Evolutionary conservation across 1,140 invertebrate species (phyloP).

Genomic region (Alviniconcha marisindica): DNA sequence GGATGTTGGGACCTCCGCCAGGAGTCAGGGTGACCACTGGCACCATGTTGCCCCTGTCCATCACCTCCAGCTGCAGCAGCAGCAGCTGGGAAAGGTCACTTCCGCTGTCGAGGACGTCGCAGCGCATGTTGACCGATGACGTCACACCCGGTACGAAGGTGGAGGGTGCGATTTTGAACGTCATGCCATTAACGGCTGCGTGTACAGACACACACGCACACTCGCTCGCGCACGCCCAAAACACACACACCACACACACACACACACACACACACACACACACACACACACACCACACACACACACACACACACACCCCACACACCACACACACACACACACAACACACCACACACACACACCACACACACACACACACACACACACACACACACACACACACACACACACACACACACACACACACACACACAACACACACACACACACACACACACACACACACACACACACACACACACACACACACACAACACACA

Average conservation of each 20-base stretch:
- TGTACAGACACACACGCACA: too few species aligned
- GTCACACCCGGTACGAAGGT: conserved; percentile 31
- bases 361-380: neutral
- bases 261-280: neutral
- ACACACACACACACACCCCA: neutral
- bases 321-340: neutral
- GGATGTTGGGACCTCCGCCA: neutral
- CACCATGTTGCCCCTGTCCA: neutral
- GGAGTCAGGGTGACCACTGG: conserved; percentile 31
- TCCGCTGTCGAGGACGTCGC: conserved; percentile 20
- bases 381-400: conserved; percentile 24
- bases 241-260: neutral
- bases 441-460: neutral
- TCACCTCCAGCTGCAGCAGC: conserved; percentile 18
- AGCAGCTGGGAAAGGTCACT: neutral
- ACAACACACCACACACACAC: neutral
- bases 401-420: conserved; percentile 13
- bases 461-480: neutral
- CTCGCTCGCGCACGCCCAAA: neutral
- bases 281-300: neutral
- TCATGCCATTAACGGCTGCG: neutral
- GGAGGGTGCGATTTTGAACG: conserved; percentile 19
- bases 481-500: neutral
- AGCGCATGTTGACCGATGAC: conserved; percentile 26
- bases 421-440: neutral